These are phyloP conservation scores for Delia radicum DNA, from an alignment of 1,140 invertebrate genomes.

Conservation along the genomic window DNA sequence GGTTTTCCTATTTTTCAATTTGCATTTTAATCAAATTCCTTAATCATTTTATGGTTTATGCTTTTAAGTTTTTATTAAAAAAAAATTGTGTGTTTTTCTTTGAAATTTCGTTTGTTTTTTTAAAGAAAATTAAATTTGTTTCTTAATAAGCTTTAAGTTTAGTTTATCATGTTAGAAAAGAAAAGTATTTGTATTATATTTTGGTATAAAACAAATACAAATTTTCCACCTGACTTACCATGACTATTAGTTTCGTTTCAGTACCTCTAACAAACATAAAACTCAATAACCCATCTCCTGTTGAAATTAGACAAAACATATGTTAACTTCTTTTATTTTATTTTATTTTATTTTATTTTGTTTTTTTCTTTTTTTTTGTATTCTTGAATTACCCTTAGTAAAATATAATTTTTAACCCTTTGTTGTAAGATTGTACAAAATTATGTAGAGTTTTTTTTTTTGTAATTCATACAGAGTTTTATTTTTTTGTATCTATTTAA, in stretches of 20 bases:
- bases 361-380: background rate
- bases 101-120: background rate
- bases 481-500: no score
- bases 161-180: background rate
- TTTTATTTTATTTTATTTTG: background rate
- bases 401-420: background rate
- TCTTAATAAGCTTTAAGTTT: background rate
- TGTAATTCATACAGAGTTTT: no score
- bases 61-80: background rate
- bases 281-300: constrained; percentile 11
- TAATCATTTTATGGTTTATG: constrained; percentile 6
- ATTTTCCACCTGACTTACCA: constrained; percentile 19
- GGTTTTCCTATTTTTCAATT: background rate
- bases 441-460: no score
- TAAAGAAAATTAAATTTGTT: background rate
- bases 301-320: constrained; percentile 19
- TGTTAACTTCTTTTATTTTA: background rate
- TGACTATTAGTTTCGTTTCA: background rate
- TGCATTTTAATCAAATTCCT: constrained; percentile 19
- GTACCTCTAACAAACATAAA: background rate
- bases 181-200: background rate
- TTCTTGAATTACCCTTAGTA: constrained; percentile 3
- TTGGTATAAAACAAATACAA: constrained; percentile 10
- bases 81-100: background rate
- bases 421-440: no score